A percentile compares a stretch with the other conserved stretches of the same genome.
These are phyloP conservation scores for Cantharis flavilabris DNA, from an alignment of 2,888 invertebrate genomes.

Conservation along the genomic window DNA sequence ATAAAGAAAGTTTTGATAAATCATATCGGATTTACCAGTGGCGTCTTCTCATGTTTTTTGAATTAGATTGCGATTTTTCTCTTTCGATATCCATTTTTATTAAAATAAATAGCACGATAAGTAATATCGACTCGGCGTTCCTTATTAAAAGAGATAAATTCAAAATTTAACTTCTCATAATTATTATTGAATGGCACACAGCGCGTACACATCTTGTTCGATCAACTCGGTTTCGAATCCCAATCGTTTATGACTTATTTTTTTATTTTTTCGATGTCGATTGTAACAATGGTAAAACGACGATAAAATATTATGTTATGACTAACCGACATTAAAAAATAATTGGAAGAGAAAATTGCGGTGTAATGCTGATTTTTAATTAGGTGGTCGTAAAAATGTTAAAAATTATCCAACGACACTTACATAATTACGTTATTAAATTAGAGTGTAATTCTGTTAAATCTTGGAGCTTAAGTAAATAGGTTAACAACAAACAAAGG, in stretches of 20 bases:
- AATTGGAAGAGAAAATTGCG: neutral
- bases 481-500: neutral
- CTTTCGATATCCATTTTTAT: neutral
- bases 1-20: constrained; percentile 2
- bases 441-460: neutral
- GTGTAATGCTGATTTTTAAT: neutral
- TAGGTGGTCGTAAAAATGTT: neutral
- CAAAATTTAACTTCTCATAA: neutral
- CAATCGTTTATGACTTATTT: neutral
- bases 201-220: neutral
- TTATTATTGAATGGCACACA: neutral
- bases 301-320: neutral
- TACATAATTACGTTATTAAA: neutral
- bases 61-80: neutral
- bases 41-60: neutral
- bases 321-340: neutral
- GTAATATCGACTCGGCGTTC: neutral
- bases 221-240: neutral
- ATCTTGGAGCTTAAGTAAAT: neutral
- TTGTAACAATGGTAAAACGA: neutral
- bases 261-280: too few species aligned
- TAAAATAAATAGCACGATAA: neutral
- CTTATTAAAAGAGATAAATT: neutral
- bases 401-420: neutral
- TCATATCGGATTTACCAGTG: neutral